Base-by-base conservation (phyloP, 2,797 vertebrate species). In the Falco rusticolus region DNA sequence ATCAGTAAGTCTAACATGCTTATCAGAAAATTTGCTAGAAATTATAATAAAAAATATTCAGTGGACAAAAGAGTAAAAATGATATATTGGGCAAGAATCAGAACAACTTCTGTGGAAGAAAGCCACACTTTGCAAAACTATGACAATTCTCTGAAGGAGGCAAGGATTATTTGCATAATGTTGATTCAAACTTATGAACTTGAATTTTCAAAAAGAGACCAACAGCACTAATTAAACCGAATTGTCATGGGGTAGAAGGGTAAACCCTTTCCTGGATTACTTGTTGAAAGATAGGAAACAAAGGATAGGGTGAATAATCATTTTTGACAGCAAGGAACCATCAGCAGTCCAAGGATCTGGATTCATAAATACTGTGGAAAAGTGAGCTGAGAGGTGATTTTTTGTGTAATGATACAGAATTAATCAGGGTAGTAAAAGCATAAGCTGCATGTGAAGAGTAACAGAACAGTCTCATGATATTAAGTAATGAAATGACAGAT, bases 401-500 rank as follows among this genome's bases (percentile, higher is more conserved):
- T 84, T 81, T 93, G 45, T 45, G 43, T 71, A 80, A 87, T 74
- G 64, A 80, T 64, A 41, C 29, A 85, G 56, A 92, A 93, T 91
- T 94, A 93, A 83, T 92, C 48, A 80, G 39, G 43, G 45, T 50
- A 87, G 56, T 82, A 82, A 93, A 83, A 93, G 4, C n/a, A 37
- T 79, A 74, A 84, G 7, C 12, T 90, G 64, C 25, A 64, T 89
- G 22, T 83, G 64, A 89, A 56, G 45, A 94, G 31, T 77, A 81
- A 83, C 76, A 60, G 77, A 90, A 50, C 19, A 89, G 59, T 70
- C 74, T 85, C 71, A 64, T 89, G 87, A 77, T 77, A 90, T 41
- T 85, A 70, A 80, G 45, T 59, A 90, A 74, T 83, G n/a, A 93
- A 96, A 72, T 85, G 75, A 85, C 66, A 70, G 45, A 74, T 87